Evolutionary conservation across 2,797 vertebrate genomes (phyloP), one percentile per base, ranked within the genome.

Genomic region (Trachurus trachurus): DNA sequence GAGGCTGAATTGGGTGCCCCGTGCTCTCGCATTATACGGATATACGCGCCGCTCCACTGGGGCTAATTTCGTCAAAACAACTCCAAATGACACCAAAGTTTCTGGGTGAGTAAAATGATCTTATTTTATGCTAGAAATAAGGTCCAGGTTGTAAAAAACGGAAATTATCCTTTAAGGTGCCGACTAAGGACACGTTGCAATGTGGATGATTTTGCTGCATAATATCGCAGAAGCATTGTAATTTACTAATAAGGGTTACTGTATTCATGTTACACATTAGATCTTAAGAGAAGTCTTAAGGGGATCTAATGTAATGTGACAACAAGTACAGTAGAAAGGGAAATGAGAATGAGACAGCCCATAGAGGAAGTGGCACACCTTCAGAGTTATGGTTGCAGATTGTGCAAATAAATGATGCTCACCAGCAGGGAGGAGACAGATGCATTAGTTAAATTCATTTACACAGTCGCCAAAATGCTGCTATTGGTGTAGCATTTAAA

Each of bases 371-470:
- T 73, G 76, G 67, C 56, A 67, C 47, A 71, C n/a, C 50, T 44
- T 26, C 63, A 77, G 62, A 86, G 63, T 70, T 67, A 80, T 65
- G 40, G 66, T 74, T 73, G 56, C 19, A 79, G 70, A 84, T 78
- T 47, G 71, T 60, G 65, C 29, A 57, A 45, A 77, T 88, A 87
- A 93, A 87, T 71, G 81, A 50, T 66, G 62, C 53, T 49, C 56
- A 71, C 63, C 66, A 77, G 72, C 75, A 83, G 52, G 72, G 66
- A 82, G 52, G 40, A 79, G 81, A 83, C 58, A 63, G 62, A 81
- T 75, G 78, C 84, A 86, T 88, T 83, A 80, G 58, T 79, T 82
- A 86, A 83, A 91, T 91, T 71, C 66, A 88, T 64, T 84, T 84
- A 77, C 29, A 60, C 59, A 78, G 88, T 29, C 64, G 52, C 63